Base-by-base conservation (phyloP, 2,113 vertebrate genomes). In the Dryoscopus gambensis region DNA sequence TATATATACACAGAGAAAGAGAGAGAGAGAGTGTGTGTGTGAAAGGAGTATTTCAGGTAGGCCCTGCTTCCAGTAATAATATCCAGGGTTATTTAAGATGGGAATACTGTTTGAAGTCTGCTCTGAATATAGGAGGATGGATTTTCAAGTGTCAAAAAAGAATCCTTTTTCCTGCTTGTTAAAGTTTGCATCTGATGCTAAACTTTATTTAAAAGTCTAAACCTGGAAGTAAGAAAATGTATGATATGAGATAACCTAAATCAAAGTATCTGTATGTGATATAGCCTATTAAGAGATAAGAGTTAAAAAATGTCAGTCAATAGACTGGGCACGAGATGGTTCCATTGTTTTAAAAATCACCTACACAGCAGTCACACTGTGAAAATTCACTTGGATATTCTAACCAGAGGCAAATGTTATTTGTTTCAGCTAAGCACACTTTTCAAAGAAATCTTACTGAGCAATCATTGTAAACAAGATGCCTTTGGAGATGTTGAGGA, bases 171-270 rank as follows among this genome's bases (percentile, higher is more conserved):
- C 16, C 33, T 52, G 15, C 52, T 52, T 2, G 1, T 8, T 67
- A 71, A 84, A 89, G 13, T 33, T 59, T 59, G 11, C 8, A 47
- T 89, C 52, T 89, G 56, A 63, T 44, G 15, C 7, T 78, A 59
- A 84, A 21, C 11, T 63, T 84, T 42, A 71, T 60, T 89, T 93
- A 82, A 87, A 67, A 91, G 52, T 75, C 47, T 87, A 71, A 87
- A 93, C 68, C 18, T 65, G 13, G 27, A 87, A 84, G 56, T 35
- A 90, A 80, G 13, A 27, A 83, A 84, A 87, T 30, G 8, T 63
- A 11, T 57, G 12, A 50, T 15, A 67, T 20, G 31, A 70, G 40
- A 50, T 39, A 94, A 73, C 52, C 84, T 57, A 67, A 84, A 89
- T 57, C 64, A 74, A 64, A 86, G 9, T 78, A n/a, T 60, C 28